These are phyloP conservation scores for Phthorimaea operculella DNA, from an alignment of 1,140 invertebrate species.

Conservation along the genomic window DNA sequence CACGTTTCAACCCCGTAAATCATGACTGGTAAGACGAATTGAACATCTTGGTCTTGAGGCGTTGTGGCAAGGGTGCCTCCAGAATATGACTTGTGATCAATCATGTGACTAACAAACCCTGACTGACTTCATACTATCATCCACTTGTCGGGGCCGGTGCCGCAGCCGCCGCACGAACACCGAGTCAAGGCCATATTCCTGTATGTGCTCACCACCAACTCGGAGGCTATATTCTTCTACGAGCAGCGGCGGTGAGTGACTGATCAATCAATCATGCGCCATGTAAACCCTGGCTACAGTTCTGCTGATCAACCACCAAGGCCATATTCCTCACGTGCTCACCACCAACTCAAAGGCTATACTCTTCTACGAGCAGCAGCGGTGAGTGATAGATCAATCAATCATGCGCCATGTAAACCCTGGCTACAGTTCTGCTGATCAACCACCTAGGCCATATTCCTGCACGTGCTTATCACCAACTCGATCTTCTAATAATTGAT, in stretches of 20 bases:
- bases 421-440: too few relatives aligned
- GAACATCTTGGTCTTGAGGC: too few relatives aligned
- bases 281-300: too few relatives aligned
- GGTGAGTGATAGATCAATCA: slow-evolving; percentile 63
- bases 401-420: too few relatives aligned
- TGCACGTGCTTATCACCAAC: slow-evolving; percentile 97
- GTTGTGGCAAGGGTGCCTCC: too few relatives aligned
- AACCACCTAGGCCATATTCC: slow-evolving; percentile 94
- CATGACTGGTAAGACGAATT: too few relatives aligned
- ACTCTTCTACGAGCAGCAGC: slow-evolving; percentile 92
- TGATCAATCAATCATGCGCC: too few relatives aligned
- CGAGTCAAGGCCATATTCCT: slow-evolving; percentile 95
- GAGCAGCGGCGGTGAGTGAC: slow-evolving; percentile 82
- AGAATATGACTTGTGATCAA: too few relatives aligned
- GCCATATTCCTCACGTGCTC: slow-evolving; percentile 96
- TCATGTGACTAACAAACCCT: too few relatives aligned
- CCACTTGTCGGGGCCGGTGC: slow-evolving; percentile 75
- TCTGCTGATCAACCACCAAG: too few relatives aligned
- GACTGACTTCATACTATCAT: too few relatives aligned
- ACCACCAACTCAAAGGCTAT: slow-evolving; percentile 95
- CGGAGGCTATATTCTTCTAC: slow-evolving; percentile 94
- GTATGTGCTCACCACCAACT: slow-evolving; percentile 95
- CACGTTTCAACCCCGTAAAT: too few relatives aligned
- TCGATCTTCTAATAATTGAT: slow-evolving; percentile 79
- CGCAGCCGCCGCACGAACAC: slow-evolving; percentile 73